Conservation (phyloP, 2,113 vertebrate species). For the Columba livia region DNA sequence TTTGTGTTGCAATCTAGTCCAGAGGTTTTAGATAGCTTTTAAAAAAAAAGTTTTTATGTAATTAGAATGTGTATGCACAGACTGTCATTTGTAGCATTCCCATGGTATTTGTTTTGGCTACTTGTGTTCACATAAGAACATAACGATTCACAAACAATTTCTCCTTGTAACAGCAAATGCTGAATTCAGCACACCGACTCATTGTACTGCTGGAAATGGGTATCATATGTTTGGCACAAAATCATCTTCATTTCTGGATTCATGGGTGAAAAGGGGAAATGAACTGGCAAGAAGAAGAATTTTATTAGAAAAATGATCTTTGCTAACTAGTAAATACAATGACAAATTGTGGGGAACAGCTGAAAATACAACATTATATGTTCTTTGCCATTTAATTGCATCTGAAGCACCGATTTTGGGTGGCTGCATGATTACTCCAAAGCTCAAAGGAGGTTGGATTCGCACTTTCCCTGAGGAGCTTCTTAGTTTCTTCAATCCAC, state of each 20-base stretch:
- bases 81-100: not conserved
- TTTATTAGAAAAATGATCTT: not conserved
- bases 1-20: not conserved
- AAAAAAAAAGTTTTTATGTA: not conserved
- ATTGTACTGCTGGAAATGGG: not conserved
- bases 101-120: not conserved
- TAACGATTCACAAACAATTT: not conserved
- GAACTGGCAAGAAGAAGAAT: not conserved
- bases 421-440: not conserved
- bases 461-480: not conserved
- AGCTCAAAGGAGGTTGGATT: not conserved
- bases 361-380: not conserved
- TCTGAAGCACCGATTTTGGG: not conserved
- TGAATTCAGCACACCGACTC: not conserved
- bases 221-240: not conserved
- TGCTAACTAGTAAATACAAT: not conserved
- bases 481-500: not conserved
- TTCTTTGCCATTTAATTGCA: not conserved
- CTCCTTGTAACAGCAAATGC: not conserved
- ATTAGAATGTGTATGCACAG: not conserved
- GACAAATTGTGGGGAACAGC: not conserved
- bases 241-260: not conserved
- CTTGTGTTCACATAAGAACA: not conserved
- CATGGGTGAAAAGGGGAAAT: not conserved
- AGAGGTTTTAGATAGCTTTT: constrained; percentile 4